Percentiles rank a stretch among this genome's conserved stretches.
These are phyloP conservation scores for Anniella stebbinsi DNA, from an alignment of 2,797 vertebrate species.

Conservation along the genomic window DNA sequence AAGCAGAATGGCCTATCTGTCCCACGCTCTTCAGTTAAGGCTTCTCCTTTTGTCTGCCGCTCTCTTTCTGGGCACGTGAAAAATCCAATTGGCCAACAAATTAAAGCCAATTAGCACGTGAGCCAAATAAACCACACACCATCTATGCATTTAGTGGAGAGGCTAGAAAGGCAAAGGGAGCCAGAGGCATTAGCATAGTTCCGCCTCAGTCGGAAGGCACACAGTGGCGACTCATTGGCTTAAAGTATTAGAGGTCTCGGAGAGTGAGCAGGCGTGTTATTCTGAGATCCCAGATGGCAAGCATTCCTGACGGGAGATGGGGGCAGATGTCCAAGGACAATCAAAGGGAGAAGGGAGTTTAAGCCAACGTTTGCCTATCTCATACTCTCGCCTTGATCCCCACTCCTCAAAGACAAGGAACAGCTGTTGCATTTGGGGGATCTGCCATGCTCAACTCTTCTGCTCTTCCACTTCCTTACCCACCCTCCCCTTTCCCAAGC, in stretches of 20 bases:
- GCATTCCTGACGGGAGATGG: slow-evolving; percentile 97
- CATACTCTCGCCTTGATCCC: slow-evolving; percentile 91
- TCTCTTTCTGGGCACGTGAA: slow-evolving; percentile 77
- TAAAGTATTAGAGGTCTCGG: slow-evolving; percentile 94
- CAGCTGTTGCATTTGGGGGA: slow-evolving; percentile 94
- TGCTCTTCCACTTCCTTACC: slow-evolving; percentile 65
- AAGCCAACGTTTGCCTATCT: slow-evolving; percentile 97
- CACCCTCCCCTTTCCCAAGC: slow-evolving; percentile 37
- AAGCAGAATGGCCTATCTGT: slow-evolving; percentile 69
- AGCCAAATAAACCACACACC: slow-evolving; percentile 82
- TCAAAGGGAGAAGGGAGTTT: slow-evolving; percentile 97
- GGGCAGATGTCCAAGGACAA: slow-evolving; percentile 99
- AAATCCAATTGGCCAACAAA: slow-evolving; percentile 97
- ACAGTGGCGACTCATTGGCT: slow-evolving; percentile 88
- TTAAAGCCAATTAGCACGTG: slow-evolving; percentile 98
- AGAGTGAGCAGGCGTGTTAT: slow-evolving; percentile 89
- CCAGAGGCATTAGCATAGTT: slow-evolving; percentile 83
- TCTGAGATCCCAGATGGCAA: slow-evolving; percentile 96
- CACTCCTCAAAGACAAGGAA: slow-evolving; percentile 91
- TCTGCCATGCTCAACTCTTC: slow-evolving; percentile 81
- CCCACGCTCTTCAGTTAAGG: slow-evolving; percentile 79
- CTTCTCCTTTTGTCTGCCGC: slow-evolving; percentile 75
- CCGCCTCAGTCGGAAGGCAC: slow-evolving; percentile 71
- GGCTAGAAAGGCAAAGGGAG: slow-evolving; percentile 82
- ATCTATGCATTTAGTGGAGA: slow-evolving; percentile 74